A percentile compares a stretch with the other conserved stretches of the same genome.
Evolutionary conservation across 2,888 invertebrate species (phyloP).

Genomic region (Synanthedon formicaeformis): DNA sequence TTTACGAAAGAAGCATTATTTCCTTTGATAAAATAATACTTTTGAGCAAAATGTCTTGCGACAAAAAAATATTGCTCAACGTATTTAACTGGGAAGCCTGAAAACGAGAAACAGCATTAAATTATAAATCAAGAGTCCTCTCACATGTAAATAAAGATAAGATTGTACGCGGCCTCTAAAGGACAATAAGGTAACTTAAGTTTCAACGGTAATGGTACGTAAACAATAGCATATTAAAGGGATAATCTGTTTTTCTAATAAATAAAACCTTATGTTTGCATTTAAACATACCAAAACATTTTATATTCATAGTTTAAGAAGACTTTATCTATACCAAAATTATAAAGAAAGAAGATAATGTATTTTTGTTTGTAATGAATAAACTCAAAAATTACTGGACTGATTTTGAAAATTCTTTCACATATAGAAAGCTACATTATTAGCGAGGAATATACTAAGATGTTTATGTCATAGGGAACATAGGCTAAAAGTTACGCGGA

Average conservation of each 20-base stretch:
- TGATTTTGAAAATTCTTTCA: no score
- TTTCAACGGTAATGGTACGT: conserved; percentile 15
- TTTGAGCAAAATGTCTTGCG: not conserved
- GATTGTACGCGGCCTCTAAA: conserved; percentile 8
- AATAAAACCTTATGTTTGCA: conserved; percentile 8
- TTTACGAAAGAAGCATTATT: not conserved
- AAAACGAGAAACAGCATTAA: not conserved
- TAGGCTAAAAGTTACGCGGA: no score
- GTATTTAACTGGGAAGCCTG: not conserved
- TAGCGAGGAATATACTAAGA: no score
- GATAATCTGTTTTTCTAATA: conserved; percentile 36
- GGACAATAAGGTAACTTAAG: not conserved
- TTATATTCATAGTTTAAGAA: no score
- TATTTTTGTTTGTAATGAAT: no score
- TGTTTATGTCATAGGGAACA: no score
- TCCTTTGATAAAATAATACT: not conserved
- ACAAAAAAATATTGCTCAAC: not conserved
- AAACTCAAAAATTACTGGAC: no score
- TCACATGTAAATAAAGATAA: conserved; percentile 8
- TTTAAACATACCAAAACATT: not conserved
- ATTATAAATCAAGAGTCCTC: not conserved
- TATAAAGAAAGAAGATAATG: no score
- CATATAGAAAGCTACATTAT: no score
- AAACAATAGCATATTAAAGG: conserved; percentile 16
- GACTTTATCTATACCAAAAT: no score